phyloP scores from a whole-genome alignment of 2,113 vertebrate genomes.

The Hystrix brachyura region DNA sequence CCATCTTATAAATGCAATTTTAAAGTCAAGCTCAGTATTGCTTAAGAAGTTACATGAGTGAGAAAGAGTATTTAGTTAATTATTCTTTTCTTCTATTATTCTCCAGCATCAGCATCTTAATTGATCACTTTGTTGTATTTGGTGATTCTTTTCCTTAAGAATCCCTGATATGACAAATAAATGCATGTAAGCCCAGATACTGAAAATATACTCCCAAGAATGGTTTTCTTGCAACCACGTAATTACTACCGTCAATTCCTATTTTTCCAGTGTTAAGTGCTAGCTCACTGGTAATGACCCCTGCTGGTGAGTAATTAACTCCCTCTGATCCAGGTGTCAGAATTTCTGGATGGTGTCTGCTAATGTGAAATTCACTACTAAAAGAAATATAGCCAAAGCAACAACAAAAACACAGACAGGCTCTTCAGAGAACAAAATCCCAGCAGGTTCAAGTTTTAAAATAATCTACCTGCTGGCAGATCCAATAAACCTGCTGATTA shows the following conservation, averaged over 20 bases:
- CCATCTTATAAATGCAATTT: background rate
- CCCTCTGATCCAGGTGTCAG: constrained; percentile 62
- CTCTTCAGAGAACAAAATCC: constrained; percentile 78
- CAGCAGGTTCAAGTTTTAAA: constrained; percentile 79
- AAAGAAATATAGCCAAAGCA: constrained; percentile 65
- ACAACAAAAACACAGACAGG: constrained; percentile 53
- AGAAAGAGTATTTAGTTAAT: constrained; percentile 21
- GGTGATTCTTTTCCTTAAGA: constrained; percentile 57
- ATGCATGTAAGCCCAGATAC: background rate
- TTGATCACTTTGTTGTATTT: constrained; percentile 45
- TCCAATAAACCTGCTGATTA: constrained; percentile 78
- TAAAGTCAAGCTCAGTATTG: background rate
- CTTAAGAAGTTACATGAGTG: constrained; percentile 16
- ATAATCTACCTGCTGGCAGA: constrained; percentile 74
- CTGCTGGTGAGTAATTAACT: constrained; percentile 71
- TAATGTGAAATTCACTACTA: constrained; percentile 62
- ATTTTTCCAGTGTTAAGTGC: constrained; percentile 61
- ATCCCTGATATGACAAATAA: constrained; percentile 53
- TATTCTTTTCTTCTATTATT: constrained; percentile 27
- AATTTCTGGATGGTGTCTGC: constrained; percentile 41
- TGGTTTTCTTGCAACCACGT: constrained; percentile 47
- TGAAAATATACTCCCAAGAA: constrained; percentile 41
- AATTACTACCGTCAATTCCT: constrained; percentile 55
- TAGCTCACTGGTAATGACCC: constrained; percentile 59
- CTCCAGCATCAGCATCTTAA: constrained; percentile 26